phyloP scores from a whole-genome alignment of 2,888 invertebrate species.

The Phaonia tiefii region DNA sequence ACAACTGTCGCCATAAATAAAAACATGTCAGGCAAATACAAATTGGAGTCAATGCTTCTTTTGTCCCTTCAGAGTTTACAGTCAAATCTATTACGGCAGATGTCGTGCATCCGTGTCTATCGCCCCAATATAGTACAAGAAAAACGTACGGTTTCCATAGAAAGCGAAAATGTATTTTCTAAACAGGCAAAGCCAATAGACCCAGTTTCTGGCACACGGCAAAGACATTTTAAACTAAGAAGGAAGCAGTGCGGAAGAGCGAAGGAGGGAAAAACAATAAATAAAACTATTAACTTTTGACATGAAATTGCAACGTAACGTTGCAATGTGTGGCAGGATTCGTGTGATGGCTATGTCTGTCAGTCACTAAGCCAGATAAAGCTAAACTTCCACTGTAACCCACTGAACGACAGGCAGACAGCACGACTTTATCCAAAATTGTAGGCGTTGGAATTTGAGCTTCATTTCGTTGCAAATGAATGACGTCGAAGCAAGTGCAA shows the following conservation, averaged over 20 bases:
- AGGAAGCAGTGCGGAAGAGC: background rate
- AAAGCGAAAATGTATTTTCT: background rate
- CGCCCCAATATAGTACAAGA: background rate
- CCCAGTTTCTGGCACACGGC: constrained; percentile 22
- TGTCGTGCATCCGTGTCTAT: background rate
- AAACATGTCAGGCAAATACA: constrained; percentile 12
- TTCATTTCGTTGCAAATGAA: constrained; percentile 37
- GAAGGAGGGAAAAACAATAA: constrained; percentile 15
- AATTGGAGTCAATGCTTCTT: constrained; percentile 13
- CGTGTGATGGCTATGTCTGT: background rate
- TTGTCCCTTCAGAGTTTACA: constrained; percentile 3
- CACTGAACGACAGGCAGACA: background rate
- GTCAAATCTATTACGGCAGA: background rate
- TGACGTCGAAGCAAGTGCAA: constrained; percentile 48
- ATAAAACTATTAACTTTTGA: constrained; percentile 53
- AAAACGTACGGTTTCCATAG: background rate
- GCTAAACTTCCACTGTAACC: background rate
- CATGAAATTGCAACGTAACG: constrained; percentile 54
- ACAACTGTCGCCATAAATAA: constrained; percentile 34
- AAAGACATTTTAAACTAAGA: background rate
- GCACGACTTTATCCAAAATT: constrained; percentile 23
- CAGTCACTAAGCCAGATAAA: background rate
- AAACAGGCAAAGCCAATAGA: background rate
- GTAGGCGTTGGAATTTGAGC: constrained; percentile 54
- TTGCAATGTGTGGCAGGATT: constrained; percentile 2